Conservation (phyloP, 2,113 vertebrate species). For the Agelaius tricolor region DNA sequence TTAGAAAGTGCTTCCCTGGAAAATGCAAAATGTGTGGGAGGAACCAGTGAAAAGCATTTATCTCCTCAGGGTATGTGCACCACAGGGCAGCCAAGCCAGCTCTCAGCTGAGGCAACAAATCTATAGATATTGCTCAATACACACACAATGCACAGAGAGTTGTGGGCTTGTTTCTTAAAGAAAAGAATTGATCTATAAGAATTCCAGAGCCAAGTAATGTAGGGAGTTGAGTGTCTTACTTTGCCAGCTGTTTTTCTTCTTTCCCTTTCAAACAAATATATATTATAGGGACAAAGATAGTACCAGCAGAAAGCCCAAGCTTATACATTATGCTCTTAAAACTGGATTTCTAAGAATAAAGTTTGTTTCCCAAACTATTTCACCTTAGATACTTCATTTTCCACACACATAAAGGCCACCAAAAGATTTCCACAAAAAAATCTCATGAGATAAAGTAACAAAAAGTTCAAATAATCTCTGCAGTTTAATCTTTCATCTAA, state of each 20-base stretch:
- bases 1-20: not conserved
- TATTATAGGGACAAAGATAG: not conserved
- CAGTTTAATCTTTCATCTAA: not conserved
- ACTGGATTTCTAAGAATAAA: not conserved
- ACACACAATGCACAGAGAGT: rapidly evolving
- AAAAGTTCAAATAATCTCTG: not conserved
- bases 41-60: slow-evolving; percentile 7
- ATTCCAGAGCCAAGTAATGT: not conserved
- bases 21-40: not conserved
- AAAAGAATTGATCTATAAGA: not conserved
- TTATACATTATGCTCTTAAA: not conserved
- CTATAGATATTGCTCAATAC: not conserved
- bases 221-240: not conserved
- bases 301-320: not conserved
- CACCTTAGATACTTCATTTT: not conserved
- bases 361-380: not conserved
- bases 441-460: not conserved
- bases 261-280: not conserved
- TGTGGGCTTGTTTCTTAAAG: not conserved
- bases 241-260: not conserved
- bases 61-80: not conserved
- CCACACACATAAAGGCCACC: not conserved
- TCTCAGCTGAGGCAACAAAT: not conserved
- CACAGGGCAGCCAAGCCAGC: not conserved
- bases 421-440: not conserved